Evolutionary conservation across 2,113 vertebrate genomes (phyloP).

Genomic region (Columba livia): DNA sequence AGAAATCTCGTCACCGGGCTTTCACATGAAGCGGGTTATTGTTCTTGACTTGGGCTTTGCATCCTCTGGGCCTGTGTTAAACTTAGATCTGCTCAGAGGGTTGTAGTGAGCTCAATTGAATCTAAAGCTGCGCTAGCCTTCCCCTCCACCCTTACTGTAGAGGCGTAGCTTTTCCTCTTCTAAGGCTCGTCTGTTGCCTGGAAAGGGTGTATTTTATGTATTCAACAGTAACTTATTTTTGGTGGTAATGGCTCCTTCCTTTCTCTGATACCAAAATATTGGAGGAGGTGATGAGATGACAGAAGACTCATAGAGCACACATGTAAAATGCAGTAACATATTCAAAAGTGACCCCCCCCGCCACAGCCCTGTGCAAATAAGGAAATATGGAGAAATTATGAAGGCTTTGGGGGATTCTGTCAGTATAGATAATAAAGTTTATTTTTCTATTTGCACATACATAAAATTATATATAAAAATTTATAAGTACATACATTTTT

Average conservation of each 20-base stretch:
- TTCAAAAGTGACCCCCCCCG: neutral
- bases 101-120: neutral
- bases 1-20: neutral
- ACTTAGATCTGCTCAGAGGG: neutral
- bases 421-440: neutral
- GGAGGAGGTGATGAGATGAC: neutral
- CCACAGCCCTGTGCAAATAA: neutral
- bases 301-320: neutral
- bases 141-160: neutral
- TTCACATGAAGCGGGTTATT: constrained; percentile 1
- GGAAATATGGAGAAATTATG: neutral
- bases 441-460: neutral
- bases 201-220: neutral
- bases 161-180: neutral
- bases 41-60: neutral
- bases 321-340: neutral
- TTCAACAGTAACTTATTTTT: neutral
- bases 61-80: neutral
- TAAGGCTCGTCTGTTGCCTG: neutral
- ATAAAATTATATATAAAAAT: neutral
- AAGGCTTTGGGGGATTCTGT: neutral
- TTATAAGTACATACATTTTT: neutral
- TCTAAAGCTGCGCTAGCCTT: neutral
- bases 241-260: neutral
- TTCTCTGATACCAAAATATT: neutral